phyloP scores from a whole-genome alignment of 1,140 invertebrate genomes.

The Teleogryllus occipitalis region DNA sequence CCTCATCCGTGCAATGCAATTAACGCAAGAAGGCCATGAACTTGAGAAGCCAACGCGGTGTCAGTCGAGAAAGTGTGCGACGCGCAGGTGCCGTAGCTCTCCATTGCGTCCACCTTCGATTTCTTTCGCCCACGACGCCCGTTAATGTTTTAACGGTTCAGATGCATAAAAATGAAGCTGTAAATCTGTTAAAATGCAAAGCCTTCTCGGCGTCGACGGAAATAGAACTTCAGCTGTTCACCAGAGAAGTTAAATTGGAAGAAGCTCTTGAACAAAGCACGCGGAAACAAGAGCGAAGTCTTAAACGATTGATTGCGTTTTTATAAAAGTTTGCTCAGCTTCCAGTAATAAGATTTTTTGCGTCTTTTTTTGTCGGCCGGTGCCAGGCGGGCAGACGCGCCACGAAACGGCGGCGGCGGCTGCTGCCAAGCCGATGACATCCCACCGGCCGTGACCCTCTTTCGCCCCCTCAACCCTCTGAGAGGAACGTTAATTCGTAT shows the following conservation, averaged over 20 bases:
- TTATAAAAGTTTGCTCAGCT: background rate
- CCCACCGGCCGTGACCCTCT: no score
- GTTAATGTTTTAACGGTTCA: background rate
- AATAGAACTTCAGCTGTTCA: background rate
- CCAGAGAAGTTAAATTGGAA: background rate
- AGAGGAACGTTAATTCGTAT: no score
- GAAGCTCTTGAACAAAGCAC: background rate
- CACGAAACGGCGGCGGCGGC: no score
- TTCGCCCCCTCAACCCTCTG: no score
- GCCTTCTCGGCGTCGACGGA: background rate
- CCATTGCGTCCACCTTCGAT: background rate
- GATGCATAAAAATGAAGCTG: conserved; percentile 4
- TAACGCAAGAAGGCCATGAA: no score
- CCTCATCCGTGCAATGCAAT: no score
- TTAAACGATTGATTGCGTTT: background rate
- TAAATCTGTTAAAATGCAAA: conserved; percentile 6
- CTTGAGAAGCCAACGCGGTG: no score
- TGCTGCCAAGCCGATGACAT: no score
- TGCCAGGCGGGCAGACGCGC: no score
- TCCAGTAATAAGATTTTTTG: background rate
- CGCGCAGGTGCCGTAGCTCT: no score
- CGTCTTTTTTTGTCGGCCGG: background rate
- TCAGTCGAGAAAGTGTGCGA: no score
- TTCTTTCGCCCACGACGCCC: background rate
- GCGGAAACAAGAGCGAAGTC: background rate